Evolutionary conservation across 2,888 invertebrate species (phyloP), one percentile per base, ranked within the genome.

Genomic region (Parnassius smintheus): DNA sequence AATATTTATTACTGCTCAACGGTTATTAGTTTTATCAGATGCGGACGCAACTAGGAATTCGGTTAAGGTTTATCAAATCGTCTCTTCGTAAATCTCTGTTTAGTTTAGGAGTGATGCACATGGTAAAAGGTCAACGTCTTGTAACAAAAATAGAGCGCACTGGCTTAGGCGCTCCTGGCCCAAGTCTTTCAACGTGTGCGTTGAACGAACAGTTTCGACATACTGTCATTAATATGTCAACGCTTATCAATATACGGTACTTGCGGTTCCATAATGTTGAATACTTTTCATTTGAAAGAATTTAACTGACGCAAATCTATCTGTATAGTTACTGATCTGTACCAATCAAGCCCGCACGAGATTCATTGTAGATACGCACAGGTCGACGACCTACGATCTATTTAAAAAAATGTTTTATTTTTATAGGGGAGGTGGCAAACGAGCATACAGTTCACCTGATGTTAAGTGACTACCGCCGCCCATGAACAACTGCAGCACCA

Each of bases 51-150:
- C 13, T 12, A 22, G 41, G 44, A 61, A 61, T 55, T 56, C 52
- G 49, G 57, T 57, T 57, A 13, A 51, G 61, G 53, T 65, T 51
- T 56, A 51, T 61, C 25, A 57, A 66, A 65, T 66, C 68, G 69
- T 65, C 65, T 68, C 66, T 72, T 67, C 66, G 72, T 70, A 77
- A 76, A 70, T 66, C 69, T 74, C 73, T 77, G 79, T 82, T 80
- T 81, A 81, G 83, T 81, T 50, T 55, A 72, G 67, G 42, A 44
- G 41, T 41, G 51, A 13, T 80, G 77, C 77, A 81, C 72, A 74
- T 74, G 74, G 75, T 70, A 76, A 67, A 82, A 82, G 91, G 91
- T 91, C 91, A 91, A 89, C 85, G 91, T 81, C 87, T 88, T 75
- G 65, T 70, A 73, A 77, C 85, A 78, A 78, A 89, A 91, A 91